phyloP scores from a whole-genome alignment of 2,113 vertebrate species.

The Mus pahari region DNA sequence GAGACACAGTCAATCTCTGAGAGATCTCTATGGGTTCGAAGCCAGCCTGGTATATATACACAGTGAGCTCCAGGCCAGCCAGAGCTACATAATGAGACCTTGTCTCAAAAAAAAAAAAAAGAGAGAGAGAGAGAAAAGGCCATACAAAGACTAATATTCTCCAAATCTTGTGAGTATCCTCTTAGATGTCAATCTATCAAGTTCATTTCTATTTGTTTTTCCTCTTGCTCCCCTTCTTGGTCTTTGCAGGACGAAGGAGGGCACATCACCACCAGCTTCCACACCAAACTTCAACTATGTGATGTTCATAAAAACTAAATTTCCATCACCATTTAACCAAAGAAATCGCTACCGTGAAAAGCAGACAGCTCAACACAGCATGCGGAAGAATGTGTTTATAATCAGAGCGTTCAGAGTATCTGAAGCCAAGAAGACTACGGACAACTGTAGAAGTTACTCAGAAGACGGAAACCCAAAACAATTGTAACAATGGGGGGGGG shows the following conservation, averaged over 20 bases:
- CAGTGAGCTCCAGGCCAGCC: background rate
- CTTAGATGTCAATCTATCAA: background rate
- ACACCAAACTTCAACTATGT: background rate
- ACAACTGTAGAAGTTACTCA: slow-evolving; percentile 4
- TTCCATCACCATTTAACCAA: slow-evolving; percentile 33
- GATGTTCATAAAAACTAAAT: background rate
- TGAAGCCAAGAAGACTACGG: background rate
- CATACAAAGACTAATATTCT: background rate
- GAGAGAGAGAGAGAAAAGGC: background rate
- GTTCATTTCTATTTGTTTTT: background rate
- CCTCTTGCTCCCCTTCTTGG: background rate
- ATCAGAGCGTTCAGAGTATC: slow-evolving; percentile 20
- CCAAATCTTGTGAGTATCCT: slow-evolving; percentile 12
- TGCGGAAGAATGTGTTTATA: background rate
- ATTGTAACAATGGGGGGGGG: background rate
- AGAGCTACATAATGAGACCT: background rate
- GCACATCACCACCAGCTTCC: too few relatives aligned
- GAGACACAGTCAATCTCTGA: background rate
- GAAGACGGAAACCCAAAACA: background rate
- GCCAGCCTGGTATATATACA: background rate
- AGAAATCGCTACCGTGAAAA: slow-evolving; percentile 6
- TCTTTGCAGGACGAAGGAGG: background rate
- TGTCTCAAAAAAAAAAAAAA: background rate
- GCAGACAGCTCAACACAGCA: background rate
- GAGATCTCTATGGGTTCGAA: background rate